Evolutionary conservation across 2,797 vertebrate genomes (phyloP).

Genomic region (Betta splendens): DNA sequence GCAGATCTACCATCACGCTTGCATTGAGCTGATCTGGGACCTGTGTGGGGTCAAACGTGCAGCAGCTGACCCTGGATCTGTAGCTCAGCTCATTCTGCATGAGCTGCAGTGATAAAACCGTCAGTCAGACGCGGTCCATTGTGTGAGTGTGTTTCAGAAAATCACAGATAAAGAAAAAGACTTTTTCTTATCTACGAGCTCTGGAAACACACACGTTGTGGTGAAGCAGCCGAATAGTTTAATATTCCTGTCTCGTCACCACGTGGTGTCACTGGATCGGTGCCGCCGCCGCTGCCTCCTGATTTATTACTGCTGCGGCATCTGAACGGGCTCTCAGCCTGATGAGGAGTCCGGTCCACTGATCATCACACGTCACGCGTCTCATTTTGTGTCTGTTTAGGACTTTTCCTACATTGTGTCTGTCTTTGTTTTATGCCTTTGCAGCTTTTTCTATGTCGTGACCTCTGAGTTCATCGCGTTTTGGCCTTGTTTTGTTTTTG

Average conservation of each 20-base stretch:
- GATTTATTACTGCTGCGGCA: neutral
- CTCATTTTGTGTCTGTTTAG: no score
- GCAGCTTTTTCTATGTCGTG: no score
- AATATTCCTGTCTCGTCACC: neutral
- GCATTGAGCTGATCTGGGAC: neutral
- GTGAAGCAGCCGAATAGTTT: neutral
- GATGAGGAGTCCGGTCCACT: neutral
- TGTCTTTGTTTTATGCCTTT: no score
- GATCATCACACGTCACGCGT: no score
- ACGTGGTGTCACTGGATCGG: neutral
- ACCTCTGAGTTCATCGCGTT: no score
- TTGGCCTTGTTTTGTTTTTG: no score
- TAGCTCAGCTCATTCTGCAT: constrained; percentile 41
- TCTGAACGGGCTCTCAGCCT: neutral
- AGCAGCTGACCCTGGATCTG: constrained; percentile 8
- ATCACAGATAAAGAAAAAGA: neutral
- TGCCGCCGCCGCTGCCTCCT: neutral
- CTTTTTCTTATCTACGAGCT: constrained; percentile 9
- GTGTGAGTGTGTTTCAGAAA: constrained; percentile 2
- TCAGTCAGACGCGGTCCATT: constrained; percentile 45
- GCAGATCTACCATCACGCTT: neutral
- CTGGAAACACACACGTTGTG: no score
- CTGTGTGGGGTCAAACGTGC: constrained; percentile 10
- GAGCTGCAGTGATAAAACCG: constrained; percentile 69
- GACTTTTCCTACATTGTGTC: no score